These are phyloP conservation scores for Cossypha heuglini DNA, from an alignment of 2,797 vertebrate genomes.

Conservation along the genomic window DNA sequence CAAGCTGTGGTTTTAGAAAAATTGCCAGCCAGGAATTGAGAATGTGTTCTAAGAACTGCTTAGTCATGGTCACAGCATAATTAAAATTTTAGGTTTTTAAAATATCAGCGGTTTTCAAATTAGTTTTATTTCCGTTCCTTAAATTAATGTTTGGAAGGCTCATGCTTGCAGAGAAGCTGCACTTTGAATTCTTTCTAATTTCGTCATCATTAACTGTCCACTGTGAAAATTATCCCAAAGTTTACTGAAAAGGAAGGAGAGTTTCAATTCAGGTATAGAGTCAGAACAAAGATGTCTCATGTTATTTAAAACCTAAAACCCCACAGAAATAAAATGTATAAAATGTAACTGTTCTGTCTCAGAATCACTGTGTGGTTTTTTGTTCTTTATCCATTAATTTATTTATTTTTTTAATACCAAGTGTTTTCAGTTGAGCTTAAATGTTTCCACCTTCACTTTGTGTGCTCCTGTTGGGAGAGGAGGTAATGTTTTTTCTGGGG, in stretches of 20 bases:
- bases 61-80: background rate
- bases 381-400: background rate
- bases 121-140: background rate
- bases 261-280: conserved; percentile 4
- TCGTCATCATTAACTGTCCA: background rate
- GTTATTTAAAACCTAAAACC: background rate
- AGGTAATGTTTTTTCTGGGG: background rate
- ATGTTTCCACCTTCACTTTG: background rate
- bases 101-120: background rate
- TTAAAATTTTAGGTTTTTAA: fast-evolving
- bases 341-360: background rate
- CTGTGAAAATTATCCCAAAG: background rate
- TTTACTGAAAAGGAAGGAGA: conserved; percentile 25
- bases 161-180: background rate
- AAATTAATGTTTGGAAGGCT: background rate
- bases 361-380: background rate
- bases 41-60: background rate
- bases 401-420: background rate
- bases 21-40: background rate
- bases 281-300: background rate
- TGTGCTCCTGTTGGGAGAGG: background rate
- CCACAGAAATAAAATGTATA: conserved; percentile 3
- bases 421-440: background rate
- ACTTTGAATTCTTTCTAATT: background rate
- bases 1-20: background rate